Evolutionary conservation across 2,797 vertebrate species (phyloP).

Genomic region (Rhynchotus rufescens): DNA sequence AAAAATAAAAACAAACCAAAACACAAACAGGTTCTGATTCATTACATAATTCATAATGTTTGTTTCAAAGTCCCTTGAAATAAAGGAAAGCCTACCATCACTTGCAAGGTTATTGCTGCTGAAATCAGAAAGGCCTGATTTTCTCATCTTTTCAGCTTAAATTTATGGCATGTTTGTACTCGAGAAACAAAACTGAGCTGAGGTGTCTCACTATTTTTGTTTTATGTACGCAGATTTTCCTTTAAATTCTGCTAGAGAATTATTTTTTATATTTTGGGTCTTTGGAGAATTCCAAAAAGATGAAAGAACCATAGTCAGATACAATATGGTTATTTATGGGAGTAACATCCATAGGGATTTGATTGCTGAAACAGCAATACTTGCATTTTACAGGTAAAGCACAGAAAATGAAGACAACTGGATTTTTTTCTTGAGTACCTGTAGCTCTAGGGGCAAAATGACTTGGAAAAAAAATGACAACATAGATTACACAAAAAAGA

Average conservation of each 20-base stretch:
- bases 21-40: not conserved
- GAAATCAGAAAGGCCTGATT: not conserved
- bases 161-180: not conserved
- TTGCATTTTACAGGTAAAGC: not conserved
- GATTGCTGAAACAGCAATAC: not conserved
- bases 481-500: not conserved
- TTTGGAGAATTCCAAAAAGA: not conserved
- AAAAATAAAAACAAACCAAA: not conserved
- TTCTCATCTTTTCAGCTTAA: not conserved
- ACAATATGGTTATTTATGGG: not conserved
- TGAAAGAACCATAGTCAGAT: not conserved
- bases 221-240: not conserved
- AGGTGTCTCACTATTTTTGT: not conserved
- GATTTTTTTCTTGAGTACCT: not conserved
- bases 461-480: not conserved
- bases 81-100: not conserved
- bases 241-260: not conserved
- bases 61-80: not conserved
- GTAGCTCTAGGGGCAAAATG: not conserved
- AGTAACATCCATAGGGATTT: not conserved
- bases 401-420: not conserved
- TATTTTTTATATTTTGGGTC: not conserved
- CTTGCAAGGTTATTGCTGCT: not conserved
- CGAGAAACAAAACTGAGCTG: not conserved
- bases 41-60: rapidly evolving